phyloP scores from a whole-genome alignment of 2,113 vertebrate genomes.

The Cyphomyrus discorhynchus region DNA sequence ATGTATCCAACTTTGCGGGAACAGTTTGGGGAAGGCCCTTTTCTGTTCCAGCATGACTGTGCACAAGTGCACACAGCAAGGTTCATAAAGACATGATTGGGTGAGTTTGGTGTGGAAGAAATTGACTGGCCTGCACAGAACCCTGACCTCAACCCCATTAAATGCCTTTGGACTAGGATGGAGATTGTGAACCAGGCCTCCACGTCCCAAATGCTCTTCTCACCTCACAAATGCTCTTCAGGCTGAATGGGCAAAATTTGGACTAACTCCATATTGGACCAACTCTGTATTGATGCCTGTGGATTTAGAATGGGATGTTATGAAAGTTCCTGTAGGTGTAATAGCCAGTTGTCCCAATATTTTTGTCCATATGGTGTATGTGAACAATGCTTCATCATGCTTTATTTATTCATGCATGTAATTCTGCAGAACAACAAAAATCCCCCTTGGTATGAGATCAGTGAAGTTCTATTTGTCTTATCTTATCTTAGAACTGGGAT shows the following conservation, averaged over 20 bases:
- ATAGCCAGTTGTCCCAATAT: not conserved
- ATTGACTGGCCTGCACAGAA: no score
- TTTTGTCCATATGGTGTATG: not conserved
- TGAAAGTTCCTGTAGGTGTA: not conserved
- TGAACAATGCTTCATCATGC: not conserved
- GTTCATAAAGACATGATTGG: no score
- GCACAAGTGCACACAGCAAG: no score
- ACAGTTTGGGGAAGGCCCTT: no score
- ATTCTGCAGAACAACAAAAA: not conserved
- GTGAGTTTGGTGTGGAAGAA: no score
- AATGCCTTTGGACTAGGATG: no score
- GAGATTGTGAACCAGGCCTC: no score
- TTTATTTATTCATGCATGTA: not conserved
- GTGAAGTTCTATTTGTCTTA: not conserved
- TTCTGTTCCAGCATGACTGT: no score
- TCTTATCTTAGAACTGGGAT: not conserved
- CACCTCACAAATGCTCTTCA: not conserved
- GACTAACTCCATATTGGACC: no score
- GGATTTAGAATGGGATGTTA: not conserved
- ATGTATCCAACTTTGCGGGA: no score
- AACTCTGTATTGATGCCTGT: not conserved
- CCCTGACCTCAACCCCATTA: no score
- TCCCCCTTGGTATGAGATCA: not conserved
- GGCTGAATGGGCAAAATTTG: not conserved
- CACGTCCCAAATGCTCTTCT: no score